Evolutionary conservation across 2,888 invertebrate species (phyloP).

Genomic region (Plebejus anna): DNA sequence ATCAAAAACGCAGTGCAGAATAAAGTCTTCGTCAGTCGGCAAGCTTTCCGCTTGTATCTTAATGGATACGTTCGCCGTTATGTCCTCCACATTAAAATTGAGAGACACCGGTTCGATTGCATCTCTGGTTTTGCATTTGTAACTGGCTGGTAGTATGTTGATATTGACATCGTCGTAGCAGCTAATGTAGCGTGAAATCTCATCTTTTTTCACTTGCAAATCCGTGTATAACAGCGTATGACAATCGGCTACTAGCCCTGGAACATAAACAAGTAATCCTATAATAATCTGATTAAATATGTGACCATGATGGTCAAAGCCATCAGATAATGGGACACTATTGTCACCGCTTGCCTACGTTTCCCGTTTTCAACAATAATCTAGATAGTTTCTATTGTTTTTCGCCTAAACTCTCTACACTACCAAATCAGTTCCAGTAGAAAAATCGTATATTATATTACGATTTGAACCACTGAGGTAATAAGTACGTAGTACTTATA

Average conservation of each 20-base stretch:
- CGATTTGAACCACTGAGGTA: no score
- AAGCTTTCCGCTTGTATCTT: constrained; percentile 75
- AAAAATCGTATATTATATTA: no score
- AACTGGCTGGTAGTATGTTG: constrained; percentile 53
- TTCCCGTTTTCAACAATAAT: not conserved
- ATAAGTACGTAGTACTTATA: no score
- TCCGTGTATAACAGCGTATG: constrained; percentile 83
- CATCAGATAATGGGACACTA: not conserved
- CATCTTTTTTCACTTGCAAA: constrained; percentile 77
- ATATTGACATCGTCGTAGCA: constrained; percentile 54
- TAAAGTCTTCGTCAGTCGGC: constrained; percentile 72
- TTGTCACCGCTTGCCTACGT: not conserved
- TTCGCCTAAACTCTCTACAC: not conserved
- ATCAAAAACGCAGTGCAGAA: constrained; percentile 71
- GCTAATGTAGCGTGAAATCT: constrained; percentile 57
- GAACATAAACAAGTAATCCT: constrained; percentile 46
- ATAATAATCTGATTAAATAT: not conserved
- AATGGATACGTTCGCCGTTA: constrained; percentile 52
- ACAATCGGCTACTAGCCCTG: constrained; percentile 84
- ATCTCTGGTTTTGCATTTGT: constrained; percentile 76
- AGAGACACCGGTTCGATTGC: constrained; percentile 53
- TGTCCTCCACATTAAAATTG: constrained; percentile 65
- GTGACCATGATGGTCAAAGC: not conserved
- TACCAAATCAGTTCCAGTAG: no score
- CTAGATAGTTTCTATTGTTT: not conserved